These are phyloP conservation scores for Anabas testudineus DNA, from an alignment of 2,797 vertebrate species.

Conservation along the genomic window DNA sequence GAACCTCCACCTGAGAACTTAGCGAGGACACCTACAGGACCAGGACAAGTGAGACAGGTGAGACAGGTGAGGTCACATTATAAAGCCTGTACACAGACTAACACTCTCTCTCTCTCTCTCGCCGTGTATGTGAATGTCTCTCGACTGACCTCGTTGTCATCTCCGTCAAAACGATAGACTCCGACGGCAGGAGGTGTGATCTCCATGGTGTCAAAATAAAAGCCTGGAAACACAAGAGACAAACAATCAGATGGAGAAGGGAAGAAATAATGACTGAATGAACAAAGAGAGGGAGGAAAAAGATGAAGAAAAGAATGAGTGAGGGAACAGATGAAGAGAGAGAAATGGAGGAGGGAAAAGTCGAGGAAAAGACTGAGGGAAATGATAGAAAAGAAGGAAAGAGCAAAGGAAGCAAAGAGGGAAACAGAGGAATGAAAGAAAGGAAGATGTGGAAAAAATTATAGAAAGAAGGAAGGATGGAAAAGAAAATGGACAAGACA, in stretches of 20 bases:
- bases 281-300: too few relatives aligned
- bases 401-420: accelerated
- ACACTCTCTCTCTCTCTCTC: neutral
- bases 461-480: accelerated
- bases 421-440: neutral
- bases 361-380: neutral
- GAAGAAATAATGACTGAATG: too few relatives aligned
- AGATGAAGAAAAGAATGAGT: too few relatives aligned
- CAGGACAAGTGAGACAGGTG: conserved; percentile 10
- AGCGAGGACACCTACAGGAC: conserved; percentile 84
- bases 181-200: conserved; percentile 91
- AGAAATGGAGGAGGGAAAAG: too few relatives aligned
- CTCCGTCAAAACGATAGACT: conserved; percentile 86
- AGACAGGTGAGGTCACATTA: neutral
- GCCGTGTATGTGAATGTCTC: too few relatives aligned
- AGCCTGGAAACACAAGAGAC: conserved; percentile 82
- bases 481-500: accelerated
- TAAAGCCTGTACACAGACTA: neutral
- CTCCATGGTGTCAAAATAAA: conserved; percentile 96
- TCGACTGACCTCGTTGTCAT: conserved; percentile 78
- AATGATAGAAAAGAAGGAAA: neutral
- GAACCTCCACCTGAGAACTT: conserved; percentile 87
- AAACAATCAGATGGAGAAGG: neutral
- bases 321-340: accelerated
- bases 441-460: too few relatives aligned